Evolutionary conservation across 2,113 vertebrate genomes (phyloP).

Genomic region (Parus major): DNA sequence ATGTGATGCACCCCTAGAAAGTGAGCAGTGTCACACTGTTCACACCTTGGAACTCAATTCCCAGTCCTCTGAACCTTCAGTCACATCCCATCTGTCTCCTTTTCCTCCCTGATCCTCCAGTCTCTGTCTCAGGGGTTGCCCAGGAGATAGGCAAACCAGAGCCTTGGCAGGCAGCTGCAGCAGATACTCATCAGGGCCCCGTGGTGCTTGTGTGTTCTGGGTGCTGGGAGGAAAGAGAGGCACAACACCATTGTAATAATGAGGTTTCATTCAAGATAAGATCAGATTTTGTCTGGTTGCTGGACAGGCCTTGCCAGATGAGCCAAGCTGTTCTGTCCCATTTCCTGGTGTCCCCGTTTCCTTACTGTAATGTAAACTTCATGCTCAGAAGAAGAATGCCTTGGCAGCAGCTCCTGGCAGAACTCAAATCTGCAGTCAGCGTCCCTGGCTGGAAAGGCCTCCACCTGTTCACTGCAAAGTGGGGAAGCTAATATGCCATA

Average conservation of each 20-base stretch:
- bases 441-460: constrained; percentile 9
- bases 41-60: background rate
- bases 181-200: background rate
- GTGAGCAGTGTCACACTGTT: background rate
- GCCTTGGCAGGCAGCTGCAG: background rate
- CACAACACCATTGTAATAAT: background rate
- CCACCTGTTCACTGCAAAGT: background rate
- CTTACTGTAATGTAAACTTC: background rate
- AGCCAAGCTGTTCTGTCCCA: background rate
- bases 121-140: background rate
- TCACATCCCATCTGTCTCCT: background rate
- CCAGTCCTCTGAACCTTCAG: background rate
- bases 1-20: background rate
- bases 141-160: background rate
- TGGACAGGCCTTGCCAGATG: background rate
- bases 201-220: rapidly evolving
- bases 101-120: background rate
- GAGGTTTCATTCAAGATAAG: constrained; percentile 25
- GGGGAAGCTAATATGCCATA: background rate
- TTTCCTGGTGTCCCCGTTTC: constrained; percentile 2
- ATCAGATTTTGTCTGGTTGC: constrained; percentile 3
- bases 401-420: background rate
- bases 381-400: background rate
- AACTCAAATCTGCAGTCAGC: background rate
- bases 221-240: background rate